Evolutionary conservation across 2,113 vertebrate species (phyloP), one percentile per base, ranked within the genome.

Genomic region (Sorex fumeus): DNA sequence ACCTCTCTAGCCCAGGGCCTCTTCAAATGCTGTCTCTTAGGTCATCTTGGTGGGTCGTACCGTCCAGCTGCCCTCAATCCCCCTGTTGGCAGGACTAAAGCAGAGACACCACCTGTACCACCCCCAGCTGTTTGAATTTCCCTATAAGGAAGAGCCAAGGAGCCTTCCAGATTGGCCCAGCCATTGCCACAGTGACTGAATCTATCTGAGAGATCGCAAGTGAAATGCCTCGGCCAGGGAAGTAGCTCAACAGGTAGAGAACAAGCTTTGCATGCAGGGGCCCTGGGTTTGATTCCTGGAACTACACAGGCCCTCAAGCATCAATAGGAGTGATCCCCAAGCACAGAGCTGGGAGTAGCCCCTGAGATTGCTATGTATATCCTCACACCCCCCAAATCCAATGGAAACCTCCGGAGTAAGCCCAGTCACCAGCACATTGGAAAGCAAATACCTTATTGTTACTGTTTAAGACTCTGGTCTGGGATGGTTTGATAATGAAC

Each of bases 161-260:
- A 62, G 5, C 7, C 60, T 91, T 83, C 71, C 43, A 86, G 71
- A 64, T 62, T 10, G 45, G 28, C 43, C 62, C 30, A 50, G 30
- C 23, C 40, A 60, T 53, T 76, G 74, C 25, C 23, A 69, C 36
- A 74, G 27, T 87, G 30, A 79, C 47, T 87, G 40, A 82, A 90
- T 69, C 34, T 69, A 93, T 2, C 10, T 32, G 57, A 76, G 16
- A 91, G 28, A 75, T 10, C 15, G 62, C 66, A 75, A 70, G 67
- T 77, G 72, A 76, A 75, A 4, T 45, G 28, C 62, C 66, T 77
- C 32, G 43, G 13, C 88, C 88, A 83, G 3, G 3, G 53, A 15
- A 53, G 18, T 53, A 53, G 53, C 53, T 13, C 18, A 19, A 53
- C 13, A 53, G 18, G 13, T 53, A 12, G 53, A 53, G 53, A 13